Base-by-base conservation (phyloP, 2,888 invertebrate species). In the Euspilapteryx auroguttella region DNA sequence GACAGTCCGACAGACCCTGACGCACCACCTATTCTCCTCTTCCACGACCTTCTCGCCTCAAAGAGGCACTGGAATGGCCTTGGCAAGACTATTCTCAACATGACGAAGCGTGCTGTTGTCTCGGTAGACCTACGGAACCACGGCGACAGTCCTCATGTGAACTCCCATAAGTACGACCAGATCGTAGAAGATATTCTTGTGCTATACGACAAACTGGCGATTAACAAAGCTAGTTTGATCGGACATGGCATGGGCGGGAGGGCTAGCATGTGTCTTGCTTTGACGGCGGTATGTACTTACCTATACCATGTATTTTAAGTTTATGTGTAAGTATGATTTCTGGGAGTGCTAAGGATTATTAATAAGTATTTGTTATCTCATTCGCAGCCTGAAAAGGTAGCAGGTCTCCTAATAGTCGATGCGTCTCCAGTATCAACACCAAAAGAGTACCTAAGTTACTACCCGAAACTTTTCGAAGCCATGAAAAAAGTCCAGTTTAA, bases 181-280 rank as follows among this genome's bases (percentile, higher is more conserved):
- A 81, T 95, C 79, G 83, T 86, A 0, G 76, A 71, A 29, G 97
- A 97, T 61, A 48, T 95, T 3, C 53, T 79, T 7, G 48, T 71
- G 4, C 65, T 92, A 23, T 58, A 87, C 39, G 59, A 80, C 25
- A 79, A 82, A 35, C 55, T 84, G 22, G 54, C 71, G 0, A 68
- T 89, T 8, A 40, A 69, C 0, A 81, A 80, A 51, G 81, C 82
- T 0, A 66, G 80, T 29, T 48, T 93, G 6, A 54, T 96, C 38
- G 96, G 96, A 0, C 94, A 96, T 52, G 90, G 91, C 38, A 92
- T 96, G 89, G 96, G 96, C 1, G 96, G 95, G 4, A 82, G 90
- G 34, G 79, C 88, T 2, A 84, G 86, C 37, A 94, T 96, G 94
- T 79, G 80, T 25, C 73, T 88, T 21, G 86, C 94, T 2, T 64